Percentiles rank a stretch among this genome's conserved stretches.
phyloP scores from a whole-genome alignment of 1,140 invertebrate genomes.

The Drosophila suzukii region DNA sequence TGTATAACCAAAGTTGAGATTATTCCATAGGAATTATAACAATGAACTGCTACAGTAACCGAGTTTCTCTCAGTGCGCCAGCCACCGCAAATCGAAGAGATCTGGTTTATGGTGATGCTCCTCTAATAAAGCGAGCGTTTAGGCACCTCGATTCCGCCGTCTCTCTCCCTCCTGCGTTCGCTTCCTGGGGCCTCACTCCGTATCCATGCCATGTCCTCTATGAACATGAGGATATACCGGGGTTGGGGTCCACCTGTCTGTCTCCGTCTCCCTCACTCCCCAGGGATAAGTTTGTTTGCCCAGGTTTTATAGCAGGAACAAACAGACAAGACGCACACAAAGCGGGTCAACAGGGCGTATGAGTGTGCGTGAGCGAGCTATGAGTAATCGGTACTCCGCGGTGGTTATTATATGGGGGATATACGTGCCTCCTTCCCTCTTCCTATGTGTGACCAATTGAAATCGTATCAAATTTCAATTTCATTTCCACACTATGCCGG shows the following conservation, averaged over 20 bases:
- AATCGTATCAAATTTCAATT: conserved; percentile 69
- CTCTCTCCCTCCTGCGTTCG: conserved; percentile 11
- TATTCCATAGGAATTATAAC: too few relatives aligned
- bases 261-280: conserved; percentile 4
- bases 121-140: conserved; percentile 73
- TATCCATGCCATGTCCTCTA: not conserved
- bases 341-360: conserved; percentile 48
- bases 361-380: conserved; percentile 21
- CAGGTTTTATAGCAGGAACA: conserved; percentile 75
- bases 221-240: not conserved
- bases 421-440: not conserved
- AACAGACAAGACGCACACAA: conserved; percentile 42
- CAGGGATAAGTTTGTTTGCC: conserved; percentile 59
- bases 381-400: conserved; percentile 24
- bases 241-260: conserved; percentile 21
- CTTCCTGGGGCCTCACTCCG: conserved; percentile 20
- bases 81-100: conserved; percentile 31
- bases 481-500: conserved; percentile 56
- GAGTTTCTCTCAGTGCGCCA: conserved; percentile 1
- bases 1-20: too few relatives aligned
- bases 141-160: conserved; percentile 38
- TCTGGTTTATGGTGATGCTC: conserved; percentile 68
- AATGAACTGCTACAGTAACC: too few relatives aligned
- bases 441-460: conserved; percentile 40
- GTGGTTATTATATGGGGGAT: not conserved